Evolutionary conservation across 2,888 invertebrate genomes (phyloP).

Genomic region (Podotricha telesiphe): DNA sequence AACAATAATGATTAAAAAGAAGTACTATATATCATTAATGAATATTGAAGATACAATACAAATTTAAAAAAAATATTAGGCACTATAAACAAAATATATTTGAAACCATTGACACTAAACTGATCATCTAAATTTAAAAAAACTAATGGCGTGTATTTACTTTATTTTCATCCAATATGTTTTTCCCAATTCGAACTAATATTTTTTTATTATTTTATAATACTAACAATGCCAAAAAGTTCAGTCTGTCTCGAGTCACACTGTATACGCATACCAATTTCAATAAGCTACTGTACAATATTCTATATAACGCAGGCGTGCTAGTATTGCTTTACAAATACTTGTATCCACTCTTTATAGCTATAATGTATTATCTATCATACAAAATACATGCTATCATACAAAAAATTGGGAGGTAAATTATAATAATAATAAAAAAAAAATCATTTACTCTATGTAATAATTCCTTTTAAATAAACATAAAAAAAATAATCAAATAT

Average conservation of each 20-base stretch:
- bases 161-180: constrained; percentile 13
- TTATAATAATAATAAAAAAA: constrained; percentile 58
- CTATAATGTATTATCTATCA: constrained; percentile 57
- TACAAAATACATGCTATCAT: constrained; percentile 65
- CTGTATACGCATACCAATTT: constrained; percentile 47
- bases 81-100: not conserved
- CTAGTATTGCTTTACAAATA: constrained; percentile 57
- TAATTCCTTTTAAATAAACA: constrained; percentile 73
- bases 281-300: constrained; percentile 52
- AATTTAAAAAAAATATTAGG: not conserved
- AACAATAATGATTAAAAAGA: not conserved
- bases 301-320: constrained; percentile 55
- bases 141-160: constrained; percentile 5
- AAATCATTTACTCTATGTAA: constrained; percentile 74
- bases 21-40: not conserved
- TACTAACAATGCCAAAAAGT: constrained; percentile 31
- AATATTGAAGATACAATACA: not conserved
- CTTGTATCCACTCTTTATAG: constrained; percentile 50
- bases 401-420: constrained; percentile 74
- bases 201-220: not conserved
- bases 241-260: constrained; percentile 42
- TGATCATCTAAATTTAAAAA: constrained; percentile 1
- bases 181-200: constrained; percentile 3
- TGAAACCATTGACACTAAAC: not conserved
- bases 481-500: constrained; percentile 77